These are phyloP conservation scores for Notechis scutatus DNA, from an alignment of 2,113 vertebrate species.

Conservation along the genomic window DNA sequence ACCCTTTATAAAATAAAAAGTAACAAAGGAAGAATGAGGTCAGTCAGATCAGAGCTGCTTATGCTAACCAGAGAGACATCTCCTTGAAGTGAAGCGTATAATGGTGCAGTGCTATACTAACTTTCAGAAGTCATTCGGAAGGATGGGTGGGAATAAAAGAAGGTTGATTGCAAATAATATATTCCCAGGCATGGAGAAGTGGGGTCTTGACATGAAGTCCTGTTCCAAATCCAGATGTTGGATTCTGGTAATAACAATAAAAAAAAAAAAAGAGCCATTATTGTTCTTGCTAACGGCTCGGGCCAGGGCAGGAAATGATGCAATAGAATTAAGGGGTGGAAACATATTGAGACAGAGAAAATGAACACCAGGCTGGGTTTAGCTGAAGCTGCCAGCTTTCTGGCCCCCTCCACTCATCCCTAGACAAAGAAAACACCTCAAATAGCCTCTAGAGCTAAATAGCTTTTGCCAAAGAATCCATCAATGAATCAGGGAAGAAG, in stretches of 20 bases:
- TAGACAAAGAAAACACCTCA: slow-evolving; percentile 1
- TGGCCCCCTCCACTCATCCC: background rate
- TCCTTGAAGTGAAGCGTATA: background rate
- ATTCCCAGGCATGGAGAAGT: background rate
- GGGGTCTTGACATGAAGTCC: background rate
- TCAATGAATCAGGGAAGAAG: slow-evolving; percentile 55
- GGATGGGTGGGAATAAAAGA: background rate
- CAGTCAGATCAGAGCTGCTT: background rate
- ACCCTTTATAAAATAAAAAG: background rate
- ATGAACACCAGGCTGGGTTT: slow-evolving; percentile 43
- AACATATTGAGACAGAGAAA: slow-evolving; percentile 34
- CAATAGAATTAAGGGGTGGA: slow-evolving; percentile 42
- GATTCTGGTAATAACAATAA: background rate
- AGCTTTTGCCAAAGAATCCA: slow-evolving; percentile 42
- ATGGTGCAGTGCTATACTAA: background rate
- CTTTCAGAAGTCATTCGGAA: background rate
- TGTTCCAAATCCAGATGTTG: background rate
- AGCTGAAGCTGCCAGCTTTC: slow-evolving; percentile 22
- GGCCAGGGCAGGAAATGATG: slow-evolving; percentile 29
- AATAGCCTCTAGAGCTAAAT: slow-evolving; percentile 30
- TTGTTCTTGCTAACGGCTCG: slow-evolving; percentile 12
- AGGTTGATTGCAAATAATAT: background rate
- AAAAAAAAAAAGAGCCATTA: slow-evolving; percentile 2
- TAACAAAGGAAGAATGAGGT: background rate
- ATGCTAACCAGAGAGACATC: background rate